Conservation (phyloP, 2,797 vertebrate species). For the Micrastur ruficollis region DNA sequence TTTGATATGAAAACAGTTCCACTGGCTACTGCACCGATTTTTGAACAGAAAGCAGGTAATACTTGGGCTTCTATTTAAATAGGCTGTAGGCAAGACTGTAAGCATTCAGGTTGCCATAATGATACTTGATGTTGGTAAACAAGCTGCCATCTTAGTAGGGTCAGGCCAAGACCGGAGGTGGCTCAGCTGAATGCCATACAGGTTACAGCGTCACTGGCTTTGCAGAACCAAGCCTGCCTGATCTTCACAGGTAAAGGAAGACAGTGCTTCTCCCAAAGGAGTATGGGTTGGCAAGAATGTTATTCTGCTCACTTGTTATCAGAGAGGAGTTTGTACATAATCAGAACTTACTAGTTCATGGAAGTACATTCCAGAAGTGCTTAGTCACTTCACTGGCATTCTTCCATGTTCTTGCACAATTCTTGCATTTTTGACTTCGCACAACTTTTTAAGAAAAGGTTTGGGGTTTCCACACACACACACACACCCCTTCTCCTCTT, state of each 20-base stretch:
- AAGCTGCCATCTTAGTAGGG: not conserved
- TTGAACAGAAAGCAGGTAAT: constrained; percentile 91
- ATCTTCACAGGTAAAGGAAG: not conserved
- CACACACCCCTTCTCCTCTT: rapidly evolving
- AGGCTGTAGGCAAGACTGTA: not conserved
- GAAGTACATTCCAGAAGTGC: not conserved
- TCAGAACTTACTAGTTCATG: not conserved
- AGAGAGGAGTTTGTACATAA: not conserved
- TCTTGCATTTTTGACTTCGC: not conserved
- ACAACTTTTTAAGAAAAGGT: not conserved
- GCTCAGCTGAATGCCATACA: not conserved
- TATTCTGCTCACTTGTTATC: rapidly evolving
- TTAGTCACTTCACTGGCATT: not conserved
- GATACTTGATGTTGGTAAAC: not conserved
- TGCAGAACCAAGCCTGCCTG: not conserved
- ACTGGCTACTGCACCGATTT: constrained; percentile 84
- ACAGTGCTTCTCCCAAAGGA: not conserved
- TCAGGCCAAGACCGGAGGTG: not conserved
- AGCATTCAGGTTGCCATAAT: rapidly evolving
- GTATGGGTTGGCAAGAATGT: not conserved
- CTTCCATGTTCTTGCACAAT: not conserved
- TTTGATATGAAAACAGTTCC: constrained; percentile 95
- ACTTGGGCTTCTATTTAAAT: not conserved
- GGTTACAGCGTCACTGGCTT: not conserved
- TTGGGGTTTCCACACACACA: rapidly evolving